Percentiles rank a stretch among this genome's conserved stretches.
Conservation (phyloP, 2,797 vertebrate genomes). For the Crossoptilon crossoptilon region DNA sequence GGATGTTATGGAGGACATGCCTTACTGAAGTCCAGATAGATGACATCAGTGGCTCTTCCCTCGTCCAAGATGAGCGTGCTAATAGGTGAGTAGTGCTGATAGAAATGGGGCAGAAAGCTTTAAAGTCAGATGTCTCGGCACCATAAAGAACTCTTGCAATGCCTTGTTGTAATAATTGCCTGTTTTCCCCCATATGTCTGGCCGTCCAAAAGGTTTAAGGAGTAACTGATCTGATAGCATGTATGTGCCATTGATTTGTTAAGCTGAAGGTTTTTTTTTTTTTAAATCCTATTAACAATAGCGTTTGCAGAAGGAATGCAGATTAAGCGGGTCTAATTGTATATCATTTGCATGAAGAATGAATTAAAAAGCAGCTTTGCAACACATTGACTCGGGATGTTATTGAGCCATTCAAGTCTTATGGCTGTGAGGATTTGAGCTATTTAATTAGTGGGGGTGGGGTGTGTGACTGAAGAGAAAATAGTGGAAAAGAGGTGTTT, state of each 20-base stretch:
- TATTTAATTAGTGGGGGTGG: constrained; percentile 75
- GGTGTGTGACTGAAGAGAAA: constrained; percentile 57
- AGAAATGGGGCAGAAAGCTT: constrained; percentile 27
- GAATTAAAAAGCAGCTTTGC: constrained; percentile 71
- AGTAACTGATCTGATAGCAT: constrained; percentile 75
- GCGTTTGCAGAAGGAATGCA: constrained; percentile 71
- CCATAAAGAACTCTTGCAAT: constrained; percentile 24
- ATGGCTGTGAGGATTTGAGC: constrained; percentile 59
- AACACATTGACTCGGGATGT: constrained; percentile 73
- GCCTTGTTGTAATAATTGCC: constrained; percentile 56
- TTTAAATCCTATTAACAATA: constrained; percentile 73
- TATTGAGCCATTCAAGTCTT: constrained; percentile 74
- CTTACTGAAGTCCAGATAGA: no score
- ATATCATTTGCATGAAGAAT: constrained; percentile 72
- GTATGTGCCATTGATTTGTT: constrained; percentile 72
- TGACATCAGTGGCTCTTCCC: no score
- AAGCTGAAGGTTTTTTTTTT: constrained; percentile 54
- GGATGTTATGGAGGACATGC: no score
- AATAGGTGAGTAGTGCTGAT: background rate
- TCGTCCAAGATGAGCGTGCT: no score
- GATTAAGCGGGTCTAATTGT: constrained; percentile 70
- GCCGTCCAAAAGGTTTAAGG: constrained; percentile 66
- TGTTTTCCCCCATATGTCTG: constrained; percentile 68
- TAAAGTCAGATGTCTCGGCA: constrained; percentile 54
- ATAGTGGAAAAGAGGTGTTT: constrained; percentile 63